Evolutionary conservation across 1,140 invertebrate genomes (phyloP).

Genomic region (Heliconius eleuchia): DNA sequence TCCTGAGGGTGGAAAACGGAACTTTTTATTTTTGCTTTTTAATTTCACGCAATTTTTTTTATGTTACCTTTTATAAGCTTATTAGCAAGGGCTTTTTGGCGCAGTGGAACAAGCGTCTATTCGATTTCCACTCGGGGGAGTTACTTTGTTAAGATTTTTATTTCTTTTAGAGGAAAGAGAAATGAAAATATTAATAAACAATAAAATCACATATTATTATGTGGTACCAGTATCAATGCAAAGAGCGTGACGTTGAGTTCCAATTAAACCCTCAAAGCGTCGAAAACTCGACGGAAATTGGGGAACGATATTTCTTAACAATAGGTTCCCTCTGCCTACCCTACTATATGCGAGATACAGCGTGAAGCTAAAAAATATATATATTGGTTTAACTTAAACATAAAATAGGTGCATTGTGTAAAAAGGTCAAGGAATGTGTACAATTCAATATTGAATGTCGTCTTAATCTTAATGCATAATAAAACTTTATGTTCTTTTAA

Average conservation of each 20-base stretch:
- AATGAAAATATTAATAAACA: too few relatives aligned
- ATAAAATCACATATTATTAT: too few relatives aligned
- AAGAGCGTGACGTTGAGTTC: too few relatives aligned
- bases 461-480: background rate
- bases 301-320: background rate
- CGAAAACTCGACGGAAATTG: too few relatives aligned
- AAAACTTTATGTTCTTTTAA: conserved; percentile 6
- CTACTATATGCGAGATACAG: background rate
- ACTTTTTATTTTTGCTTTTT: conserved; percentile 18
- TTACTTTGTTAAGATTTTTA: too few relatives aligned
- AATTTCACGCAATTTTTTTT: background rate
- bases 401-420: background rate
- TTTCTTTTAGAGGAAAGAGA: too few relatives aligned
- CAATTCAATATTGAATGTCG: background rate
- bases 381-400: background rate
- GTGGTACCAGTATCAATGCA: too few relatives aligned
- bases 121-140: too few relatives aligned
- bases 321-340: background rate
- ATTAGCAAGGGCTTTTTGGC: background rate
- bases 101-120: background rate
- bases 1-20: conserved; percentile 24
- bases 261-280: too few relatives aligned
- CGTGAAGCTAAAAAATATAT: background rate
- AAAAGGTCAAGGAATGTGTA: background rate
- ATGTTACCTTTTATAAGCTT: background rate